Percentiles rank a stretch among this genome's conserved stretches.
These are phyloP conservation scores for Electrophaes corylata DNA, from an alignment of 2,888 invertebrate genomes.

Conservation along the genomic window DNA sequence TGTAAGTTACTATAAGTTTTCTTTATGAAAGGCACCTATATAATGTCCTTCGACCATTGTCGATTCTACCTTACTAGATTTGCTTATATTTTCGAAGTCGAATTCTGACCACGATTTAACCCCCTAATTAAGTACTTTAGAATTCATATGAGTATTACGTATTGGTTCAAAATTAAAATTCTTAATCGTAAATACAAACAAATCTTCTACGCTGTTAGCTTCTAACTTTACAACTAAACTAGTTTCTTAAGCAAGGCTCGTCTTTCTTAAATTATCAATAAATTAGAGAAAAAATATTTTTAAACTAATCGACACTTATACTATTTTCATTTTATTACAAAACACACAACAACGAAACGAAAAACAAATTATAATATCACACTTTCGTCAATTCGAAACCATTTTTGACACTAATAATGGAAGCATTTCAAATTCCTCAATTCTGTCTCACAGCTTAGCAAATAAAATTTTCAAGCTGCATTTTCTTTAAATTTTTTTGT, in stretches of 20 bases:
- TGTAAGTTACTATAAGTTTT: conserved; percentile 64
- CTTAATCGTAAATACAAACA: conserved; percentile 57
- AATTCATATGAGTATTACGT: conserved; percentile 15
- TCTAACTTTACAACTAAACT: conserved; percentile 78
- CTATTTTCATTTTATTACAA: conserved; percentile 74
- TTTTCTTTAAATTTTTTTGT: conserved; percentile 57
- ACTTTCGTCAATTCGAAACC: conserved; percentile 72
- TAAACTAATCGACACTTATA: conserved; percentile 71
- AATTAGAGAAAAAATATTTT: conserved; percentile 68
- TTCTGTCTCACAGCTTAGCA: conserved; percentile 77
- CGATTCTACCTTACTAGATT: conserved; percentile 62
- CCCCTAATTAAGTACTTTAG: conserved; percentile 37
- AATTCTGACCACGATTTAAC: conserved; percentile 35
- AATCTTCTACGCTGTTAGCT: conserved; percentile 57
- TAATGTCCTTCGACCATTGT: conserved; percentile 72
- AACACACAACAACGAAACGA: conserved; percentile 83
- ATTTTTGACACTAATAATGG: conserved; percentile 68
- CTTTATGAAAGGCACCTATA: conserved; percentile 82
- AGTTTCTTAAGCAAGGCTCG: conserved; percentile 82
- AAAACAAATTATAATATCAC: conserved; percentile 82
- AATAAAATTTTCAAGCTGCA: conserved; percentile 73
- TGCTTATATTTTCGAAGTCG: conserved; percentile 65
- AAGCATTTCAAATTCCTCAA: conserved; percentile 70
- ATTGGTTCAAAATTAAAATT: conserved; percentile 27
- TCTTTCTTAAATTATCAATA: conserved; percentile 82